Conservation (phyloP, 2,888 invertebrate species). For the Germaria angustata region DNA sequence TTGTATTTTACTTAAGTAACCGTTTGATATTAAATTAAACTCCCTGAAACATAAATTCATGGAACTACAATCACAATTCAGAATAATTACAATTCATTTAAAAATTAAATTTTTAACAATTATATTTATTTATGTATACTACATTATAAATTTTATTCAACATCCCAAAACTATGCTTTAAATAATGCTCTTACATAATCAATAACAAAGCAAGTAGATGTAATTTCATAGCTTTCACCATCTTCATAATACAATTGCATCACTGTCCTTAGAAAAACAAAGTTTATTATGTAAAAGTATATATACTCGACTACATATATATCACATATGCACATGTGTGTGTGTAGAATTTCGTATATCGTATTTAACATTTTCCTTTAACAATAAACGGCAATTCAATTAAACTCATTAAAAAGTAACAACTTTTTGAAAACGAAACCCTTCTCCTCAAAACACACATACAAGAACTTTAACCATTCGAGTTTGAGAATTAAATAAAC, state of each 20-base stretch:
- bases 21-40: too few species aligned
- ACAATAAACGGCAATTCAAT: conserved; percentile 68
- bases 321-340: not conserved
- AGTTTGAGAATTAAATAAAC: not conserved
- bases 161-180: conserved; percentile 42
- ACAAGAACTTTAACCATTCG: conserved; percentile 18
- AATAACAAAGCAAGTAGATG: not conserved
- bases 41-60: too few species aligned
- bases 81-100: not conserved
- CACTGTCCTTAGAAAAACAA: conserved; percentile 4
- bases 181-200: not conserved
- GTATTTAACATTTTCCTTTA: conserved; percentile 30
- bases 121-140: not conserved
- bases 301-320: not conserved
- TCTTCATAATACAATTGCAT: conserved; percentile 28
- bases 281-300: not conserved
- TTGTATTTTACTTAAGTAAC: too few species aligned
- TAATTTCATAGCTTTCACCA: conserved; percentile 25
- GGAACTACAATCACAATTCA: too few species aligned
- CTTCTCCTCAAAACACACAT: conserved; percentile 16
- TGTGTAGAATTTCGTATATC: not conserved
- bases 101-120: not conserved
- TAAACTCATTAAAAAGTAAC: conserved; percentile 70
- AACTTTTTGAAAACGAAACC: conserved; percentile 41
- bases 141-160: conserved; percentile 14